Conservation (phyloP, 2,113 vertebrate species). For the Eulemur rufifrons region DNA sequence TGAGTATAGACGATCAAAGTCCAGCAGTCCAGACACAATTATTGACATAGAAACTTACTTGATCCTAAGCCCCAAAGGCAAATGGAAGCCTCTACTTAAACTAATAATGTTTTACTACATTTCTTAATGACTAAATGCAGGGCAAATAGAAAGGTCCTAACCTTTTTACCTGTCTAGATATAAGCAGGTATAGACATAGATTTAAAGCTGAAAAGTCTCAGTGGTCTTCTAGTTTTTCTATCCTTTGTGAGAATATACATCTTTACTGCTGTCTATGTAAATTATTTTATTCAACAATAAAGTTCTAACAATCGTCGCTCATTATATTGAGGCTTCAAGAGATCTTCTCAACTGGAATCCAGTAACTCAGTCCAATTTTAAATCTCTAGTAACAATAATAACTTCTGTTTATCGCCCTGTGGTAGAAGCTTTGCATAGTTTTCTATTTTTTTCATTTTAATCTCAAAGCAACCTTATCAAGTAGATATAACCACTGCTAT, state of each 20-base stretch:
- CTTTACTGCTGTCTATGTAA: neutral
- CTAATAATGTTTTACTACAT: neutral
- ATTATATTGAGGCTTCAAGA: neutral
- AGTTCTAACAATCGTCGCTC: neutral
- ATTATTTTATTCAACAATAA: neutral
- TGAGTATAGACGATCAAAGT: neutral
- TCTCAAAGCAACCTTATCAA: neutral
- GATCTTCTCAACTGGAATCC: neutral
- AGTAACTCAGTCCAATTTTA: neutral
- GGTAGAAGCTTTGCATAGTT: neutral
- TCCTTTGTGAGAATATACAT: neutral
- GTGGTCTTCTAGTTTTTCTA: neutral
- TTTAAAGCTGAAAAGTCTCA: neutral
- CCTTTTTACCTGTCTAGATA: neutral
- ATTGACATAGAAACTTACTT: neutral
- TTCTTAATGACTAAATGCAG: neutral
- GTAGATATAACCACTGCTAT: neutral
- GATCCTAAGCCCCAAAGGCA: neutral
- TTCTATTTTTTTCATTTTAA: neutral
- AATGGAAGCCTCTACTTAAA: neutral
- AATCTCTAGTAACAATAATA: neutral
- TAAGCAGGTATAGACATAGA: neutral
- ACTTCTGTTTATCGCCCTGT: neutral
- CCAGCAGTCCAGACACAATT: neutral
- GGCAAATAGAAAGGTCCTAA: neutral